Percentiles rank a stretch among this genome's conserved stretches.
Evolutionary conservation across 2,797 vertebrate genomes (phyloP).

Genomic region (Oreochromis grahami): DNA sequence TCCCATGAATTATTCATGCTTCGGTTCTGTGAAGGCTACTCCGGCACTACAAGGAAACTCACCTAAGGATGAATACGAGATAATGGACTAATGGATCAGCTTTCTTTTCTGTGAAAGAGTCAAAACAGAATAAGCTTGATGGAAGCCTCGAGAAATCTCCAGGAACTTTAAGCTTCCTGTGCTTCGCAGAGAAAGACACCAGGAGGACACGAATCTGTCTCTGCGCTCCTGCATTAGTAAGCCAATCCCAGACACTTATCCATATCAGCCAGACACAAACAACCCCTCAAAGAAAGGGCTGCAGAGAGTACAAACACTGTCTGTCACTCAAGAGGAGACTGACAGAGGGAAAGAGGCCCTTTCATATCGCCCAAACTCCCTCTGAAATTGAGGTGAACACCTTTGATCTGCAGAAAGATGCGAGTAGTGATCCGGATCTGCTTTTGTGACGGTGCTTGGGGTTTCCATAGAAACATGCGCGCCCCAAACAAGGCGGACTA

Average conservation of each 20-base stretch:
- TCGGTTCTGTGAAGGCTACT: constrained; percentile 14
- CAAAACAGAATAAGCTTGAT: constrained; percentile 2
- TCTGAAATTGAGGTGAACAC: constrained; percentile 70
- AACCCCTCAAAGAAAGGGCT: constrained; percentile 11
- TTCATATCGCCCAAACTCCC: constrained; percentile 39
- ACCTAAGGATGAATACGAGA: constrained; percentile 19
- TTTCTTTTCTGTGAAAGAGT: neutral
- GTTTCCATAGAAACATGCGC: constrained; percentile 63
- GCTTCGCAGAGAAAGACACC: constrained; percentile 3
- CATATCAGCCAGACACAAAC: constrained; percentile 46
- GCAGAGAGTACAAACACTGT: constrained; percentile 29
- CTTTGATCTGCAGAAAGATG: constrained; percentile 58
- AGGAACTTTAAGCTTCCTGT: neutral
- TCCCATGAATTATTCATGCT: constrained; percentile 59
- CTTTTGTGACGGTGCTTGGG: constrained; percentile 37
- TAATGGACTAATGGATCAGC: constrained; percentile 10
- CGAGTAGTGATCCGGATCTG: constrained; percentile 47
- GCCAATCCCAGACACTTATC: constrained; percentile 25
- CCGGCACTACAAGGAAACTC: constrained; percentile 2
- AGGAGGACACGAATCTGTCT: neutral
- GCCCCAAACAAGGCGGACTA: constrained; percentile 1
- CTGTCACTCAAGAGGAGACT: constrained; percentile 48
- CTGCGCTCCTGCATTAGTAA: neutral
- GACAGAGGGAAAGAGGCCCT: constrained; percentile 7
- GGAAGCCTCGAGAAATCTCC: neutral